Base-by-base conservation (phyloP, 1,140 invertebrate genomes). In the Andricus grossulariae region DNA sequence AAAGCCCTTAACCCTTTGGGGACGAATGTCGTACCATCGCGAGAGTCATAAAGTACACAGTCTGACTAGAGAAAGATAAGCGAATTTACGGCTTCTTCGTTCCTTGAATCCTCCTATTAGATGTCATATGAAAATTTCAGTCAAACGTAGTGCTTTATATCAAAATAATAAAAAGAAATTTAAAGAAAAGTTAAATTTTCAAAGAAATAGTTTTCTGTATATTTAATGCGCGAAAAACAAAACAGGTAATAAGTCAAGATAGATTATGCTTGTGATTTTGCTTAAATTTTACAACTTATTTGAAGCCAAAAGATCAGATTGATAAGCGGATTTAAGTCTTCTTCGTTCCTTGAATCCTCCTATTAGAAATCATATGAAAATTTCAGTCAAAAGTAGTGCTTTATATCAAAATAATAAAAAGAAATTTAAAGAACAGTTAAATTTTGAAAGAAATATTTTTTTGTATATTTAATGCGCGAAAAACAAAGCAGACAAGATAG, bases 61-160 rank as follows among this genome's bases (percentile, higher is more conserved):
- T 55, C 54, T 55, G 54, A 55, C 54, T 21, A 55, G 54, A 55
- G n/a, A n/a, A 55, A 19, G 54, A 55, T 55, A 55, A 55, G 54
- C 5, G 6, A 55, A 55, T 55, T 55, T 19, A 55, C 19, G n/a
- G 2, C 18, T 11, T 45, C n/a, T 55, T 55, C 19, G 18, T 55
- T 19, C 19, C 18, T 21, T 55, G 54, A 55, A 55, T 55, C 21
- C 54, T 11, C 21, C 21, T 55, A 55, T 55, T 10, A 55, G 18
- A 19, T 12, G 21, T 19, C 13, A 55, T 55, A 11, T 19, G 18
- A 18, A 21, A 55, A 21, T 18, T 19, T 3, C 21, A 10, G 54
- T 21, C 12, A 55, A 19, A 18, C 21, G 21, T 55, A 19, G 21
- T 19, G 12, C 10, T 3, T 55, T 12, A 18, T 12, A 19, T 55